Conservation (phyloP, 2,888 invertebrate species). For the Dicranocentrus wangi region DNA sequence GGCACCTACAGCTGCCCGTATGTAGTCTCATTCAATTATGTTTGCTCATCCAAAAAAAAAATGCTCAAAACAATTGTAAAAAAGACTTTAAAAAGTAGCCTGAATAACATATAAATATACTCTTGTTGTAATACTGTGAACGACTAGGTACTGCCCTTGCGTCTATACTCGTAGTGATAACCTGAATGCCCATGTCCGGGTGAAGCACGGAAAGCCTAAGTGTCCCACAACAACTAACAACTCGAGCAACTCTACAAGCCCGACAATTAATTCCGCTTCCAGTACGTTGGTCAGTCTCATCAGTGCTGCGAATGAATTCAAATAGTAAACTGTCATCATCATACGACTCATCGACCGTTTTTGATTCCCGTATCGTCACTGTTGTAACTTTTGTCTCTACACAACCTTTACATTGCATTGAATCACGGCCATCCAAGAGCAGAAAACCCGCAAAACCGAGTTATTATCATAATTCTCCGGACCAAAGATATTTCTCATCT, state of each 20-base stretch:
- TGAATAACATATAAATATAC: slow-evolving; percentile 20
- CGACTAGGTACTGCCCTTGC: slow-evolving; percentile 53
- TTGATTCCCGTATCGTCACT: slow-evolving; percentile 29
- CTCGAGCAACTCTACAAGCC: slow-evolving; percentile 71
- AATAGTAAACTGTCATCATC: slow-evolving; percentile 51
- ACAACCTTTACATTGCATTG: background rate
- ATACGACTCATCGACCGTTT: slow-evolving; percentile 25
- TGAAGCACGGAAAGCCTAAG: slow-evolving; percentile 72
- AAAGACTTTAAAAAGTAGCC: slow-evolving; percentile 5
- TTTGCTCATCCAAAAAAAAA: slow-evolving; percentile 24
- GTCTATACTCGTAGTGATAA: slow-evolving; percentile 73
- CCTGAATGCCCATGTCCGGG: slow-evolving; percentile 72
- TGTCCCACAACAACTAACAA: slow-evolving; percentile 67
- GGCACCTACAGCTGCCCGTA: slow-evolving; percentile 68
- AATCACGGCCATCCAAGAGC: slow-evolving; percentile 19
- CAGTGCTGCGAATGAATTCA: slow-evolving; percentile 67
- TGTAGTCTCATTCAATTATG: slow-evolving; percentile 30
- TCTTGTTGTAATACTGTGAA: slow-evolving; percentile 26
- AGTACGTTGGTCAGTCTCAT: slow-evolving; percentile 72
- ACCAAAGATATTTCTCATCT: slow-evolving; percentile 49
- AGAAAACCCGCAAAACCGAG: slow-evolving; percentile 15
- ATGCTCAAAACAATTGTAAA: slow-evolving; percentile 19
- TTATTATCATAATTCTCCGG: slow-evolving; percentile 35
- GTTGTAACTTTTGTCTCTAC: slow-evolving; percentile 28
- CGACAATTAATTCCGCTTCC: slow-evolving; percentile 70